Percentiles rank a stretch among this genome's conserved stretches.
phyloP scores from a whole-genome alignment of 2,113 vertebrate species.

The Bucco capensis region DNA sequence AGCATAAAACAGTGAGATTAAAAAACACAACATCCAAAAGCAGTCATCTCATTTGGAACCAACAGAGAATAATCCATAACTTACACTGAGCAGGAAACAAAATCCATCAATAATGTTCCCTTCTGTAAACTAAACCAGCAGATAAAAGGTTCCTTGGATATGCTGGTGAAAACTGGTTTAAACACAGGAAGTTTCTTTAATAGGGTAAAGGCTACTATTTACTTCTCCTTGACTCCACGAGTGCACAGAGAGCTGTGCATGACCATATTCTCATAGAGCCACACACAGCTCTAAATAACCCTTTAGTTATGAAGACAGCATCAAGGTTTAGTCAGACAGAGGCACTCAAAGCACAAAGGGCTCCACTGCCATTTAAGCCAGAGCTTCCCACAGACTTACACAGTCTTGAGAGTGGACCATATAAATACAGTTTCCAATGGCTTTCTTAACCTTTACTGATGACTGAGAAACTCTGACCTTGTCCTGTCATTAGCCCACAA shows the following conservation, averaged over 20 bases:
- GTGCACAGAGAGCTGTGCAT: background rate
- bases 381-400: background rate
- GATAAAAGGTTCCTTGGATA: no score
- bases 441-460: no score
- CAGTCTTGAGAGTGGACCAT: accelerated
- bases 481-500: no score
- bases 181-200: background rate
- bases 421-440: no score
- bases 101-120: background rate
- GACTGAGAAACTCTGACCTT: no score
- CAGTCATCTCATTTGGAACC: background rate
- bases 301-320: background rate
- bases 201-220: background rate
- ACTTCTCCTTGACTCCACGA: background rate
- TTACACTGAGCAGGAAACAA: background rate
- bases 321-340: background rate
- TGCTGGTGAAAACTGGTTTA: accelerated
- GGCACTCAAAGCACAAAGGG: background rate
- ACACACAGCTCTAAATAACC: accelerated
- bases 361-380: background rate
- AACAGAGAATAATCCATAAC: background rate
- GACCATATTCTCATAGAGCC: background rate
- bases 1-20: background rate
- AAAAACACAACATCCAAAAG: background rate
- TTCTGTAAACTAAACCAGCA: background rate